phyloP scores from a whole-genome alignment of 2,888 invertebrate genomes.

The Acheta domesticus region DNA sequence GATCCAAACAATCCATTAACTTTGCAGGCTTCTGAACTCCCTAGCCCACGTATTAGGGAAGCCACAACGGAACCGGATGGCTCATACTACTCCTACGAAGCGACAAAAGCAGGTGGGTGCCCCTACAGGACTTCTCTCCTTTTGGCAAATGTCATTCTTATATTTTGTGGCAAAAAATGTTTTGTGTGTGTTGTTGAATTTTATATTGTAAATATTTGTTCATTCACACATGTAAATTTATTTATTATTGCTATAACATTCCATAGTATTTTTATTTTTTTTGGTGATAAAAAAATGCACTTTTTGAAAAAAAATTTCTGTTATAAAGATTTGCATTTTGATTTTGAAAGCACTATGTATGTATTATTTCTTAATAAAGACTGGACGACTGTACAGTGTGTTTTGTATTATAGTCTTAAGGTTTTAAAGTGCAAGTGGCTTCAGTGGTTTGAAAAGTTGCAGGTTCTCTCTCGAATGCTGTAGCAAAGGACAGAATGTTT shows the following conservation, averaged over 20 bases:
- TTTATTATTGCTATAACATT: neutral
- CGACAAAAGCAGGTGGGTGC: constrained; percentile 37
- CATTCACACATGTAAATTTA: neutral
- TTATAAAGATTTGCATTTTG: neutral
- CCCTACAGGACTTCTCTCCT: neutral
- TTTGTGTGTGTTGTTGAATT: neutral
- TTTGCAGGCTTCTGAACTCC: constrained; percentile 42
- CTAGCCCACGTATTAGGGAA: constrained; percentile 43
- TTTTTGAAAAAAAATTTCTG: too few species aligned
- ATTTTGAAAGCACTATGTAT: neutral
- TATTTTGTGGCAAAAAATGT: neutral
- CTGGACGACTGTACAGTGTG: neutral
- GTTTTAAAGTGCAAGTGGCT: too few species aligned
- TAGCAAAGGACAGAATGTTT: too few species aligned
- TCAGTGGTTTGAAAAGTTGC: too few species aligned
- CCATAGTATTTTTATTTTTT: too few species aligned
- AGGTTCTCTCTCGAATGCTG: too few species aligned
- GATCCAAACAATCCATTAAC: constrained; percentile 26
- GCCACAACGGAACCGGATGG: constrained; percentile 41
- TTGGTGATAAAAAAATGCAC: too few species aligned
- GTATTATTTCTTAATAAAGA: neutral
- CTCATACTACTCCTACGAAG: constrained; percentile 42
- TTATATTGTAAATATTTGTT: constrained; percentile 3
- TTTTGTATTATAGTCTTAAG: neutral
- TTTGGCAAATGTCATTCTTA: neutral